A percentile compares a stretch with the other conserved stretches of the same genome.
These are phyloP conservation scores for Brachyrhaphis roseni DNA, from an alignment of 2,797 vertebrate genomes.

Conservation along the genomic window DNA sequence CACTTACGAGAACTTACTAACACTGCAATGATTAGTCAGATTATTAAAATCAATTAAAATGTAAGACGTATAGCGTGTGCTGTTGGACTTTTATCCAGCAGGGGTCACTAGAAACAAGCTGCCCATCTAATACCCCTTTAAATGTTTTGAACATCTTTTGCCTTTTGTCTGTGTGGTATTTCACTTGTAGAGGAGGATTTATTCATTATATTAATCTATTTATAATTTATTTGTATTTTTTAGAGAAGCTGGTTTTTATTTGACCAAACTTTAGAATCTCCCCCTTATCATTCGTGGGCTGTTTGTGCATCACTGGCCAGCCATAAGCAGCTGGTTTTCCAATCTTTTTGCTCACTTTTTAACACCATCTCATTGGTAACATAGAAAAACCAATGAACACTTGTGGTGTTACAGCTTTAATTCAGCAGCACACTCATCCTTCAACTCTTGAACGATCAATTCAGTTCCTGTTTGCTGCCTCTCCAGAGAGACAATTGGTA, in stretches of 20 bases:
- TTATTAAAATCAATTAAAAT: background rate
- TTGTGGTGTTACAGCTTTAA: background rate
- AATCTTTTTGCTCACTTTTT: background rate
- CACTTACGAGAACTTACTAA: background rate
- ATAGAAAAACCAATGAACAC: background rate
- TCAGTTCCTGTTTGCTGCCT: background rate
- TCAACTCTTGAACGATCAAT: background rate
- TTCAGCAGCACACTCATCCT: background rate
- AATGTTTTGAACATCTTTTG: background rate
- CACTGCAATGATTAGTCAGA: background rate
- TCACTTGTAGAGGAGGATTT: background rate
- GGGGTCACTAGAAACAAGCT: constrained; percentile 16
- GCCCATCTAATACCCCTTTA: background rate
- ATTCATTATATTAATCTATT: background rate
- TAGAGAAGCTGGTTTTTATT: background rate
- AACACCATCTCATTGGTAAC: no score
- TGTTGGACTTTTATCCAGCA: constrained; percentile 5
- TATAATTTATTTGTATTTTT: background rate
- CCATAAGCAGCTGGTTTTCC: background rate
- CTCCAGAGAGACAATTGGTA: constrained; percentile 1
- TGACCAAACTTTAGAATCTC: background rate
- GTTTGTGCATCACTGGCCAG: background rate
- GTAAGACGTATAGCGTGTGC: background rate
- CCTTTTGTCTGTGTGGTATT: background rate
- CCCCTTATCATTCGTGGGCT: background rate